Base-by-base conservation (phyloP, 2,888 invertebrate genomes). In the Nymphalis polychloros region DNA sequence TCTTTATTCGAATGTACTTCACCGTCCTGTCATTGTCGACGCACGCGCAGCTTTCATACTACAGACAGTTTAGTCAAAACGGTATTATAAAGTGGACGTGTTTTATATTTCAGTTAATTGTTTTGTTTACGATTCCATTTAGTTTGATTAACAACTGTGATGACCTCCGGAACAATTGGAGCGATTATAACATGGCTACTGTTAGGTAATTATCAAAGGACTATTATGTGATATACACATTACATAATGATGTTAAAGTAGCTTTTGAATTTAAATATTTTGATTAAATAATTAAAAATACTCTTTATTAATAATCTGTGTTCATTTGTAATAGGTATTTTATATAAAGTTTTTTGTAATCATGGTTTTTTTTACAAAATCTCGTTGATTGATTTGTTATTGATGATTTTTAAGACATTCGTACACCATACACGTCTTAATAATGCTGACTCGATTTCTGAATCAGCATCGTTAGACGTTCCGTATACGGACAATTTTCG, bases 1-100 rank as follows among this genome's bases (percentile, higher is more conserved):
- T 35, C 64, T 59, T 74, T 61, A 31, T 69, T 70, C 69, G 69
- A 48, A 76, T 60, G 66, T 35, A 60, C 50, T 55, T 50, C 69
- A 55, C 53, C 64, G 46, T 65, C 48, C 68, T 53, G 31, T 69
- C 62, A 70, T 69, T 69, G 72, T 61, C 64, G 66, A 73, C 79
- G 78, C 77, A 73, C 66, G 73, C 79, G 77, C 76, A 68, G 63
- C 52, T 71, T 69, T 67, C 35, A 65, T 57, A 59, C 72, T 60
- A 50, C 65, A 66, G 70, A 73, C 78, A 79, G 79, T 79, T 71
- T 72, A 68, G 71, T 71, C 63, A 68, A 69, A 73, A 67, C 73
- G 66, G 53, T 64, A 69, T 64, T 65, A 66, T 73, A 71, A 69
- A 70, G 71, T 71, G 75, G 76, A 75, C 79, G 77, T 73, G 75